phyloP scores from a whole-genome alignment of 2,113 vertebrate species.

The Amphiprion percula region DNA sequence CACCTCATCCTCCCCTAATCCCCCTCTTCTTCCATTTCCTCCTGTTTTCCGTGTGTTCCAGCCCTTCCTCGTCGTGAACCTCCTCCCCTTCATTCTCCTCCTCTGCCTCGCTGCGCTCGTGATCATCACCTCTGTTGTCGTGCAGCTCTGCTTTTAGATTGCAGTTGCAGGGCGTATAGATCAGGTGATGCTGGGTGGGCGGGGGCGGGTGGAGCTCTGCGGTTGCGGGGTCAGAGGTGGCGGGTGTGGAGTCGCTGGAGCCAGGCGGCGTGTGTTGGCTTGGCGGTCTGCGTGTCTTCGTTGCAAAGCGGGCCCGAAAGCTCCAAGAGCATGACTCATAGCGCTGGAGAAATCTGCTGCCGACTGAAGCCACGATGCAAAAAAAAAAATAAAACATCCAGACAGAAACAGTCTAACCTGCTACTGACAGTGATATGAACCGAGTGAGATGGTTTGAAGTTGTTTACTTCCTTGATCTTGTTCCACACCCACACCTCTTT shows the following conservation, averaged over 20 bases:
- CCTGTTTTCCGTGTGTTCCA: neutral
- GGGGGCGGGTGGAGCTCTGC: conserved; percentile 49
- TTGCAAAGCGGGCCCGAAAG: neutral
- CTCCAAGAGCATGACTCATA: neutral
- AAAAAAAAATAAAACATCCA: neutral
- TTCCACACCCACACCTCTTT: neutral
- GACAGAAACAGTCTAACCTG: neutral
- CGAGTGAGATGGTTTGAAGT: neutral
- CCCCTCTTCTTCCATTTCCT: neutral
- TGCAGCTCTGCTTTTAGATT: conserved; percentile 33
- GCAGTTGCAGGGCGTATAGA: conserved; percentile 12
- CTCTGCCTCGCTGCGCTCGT: conserved; percentile 35
- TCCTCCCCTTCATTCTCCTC: conserved; percentile 12
- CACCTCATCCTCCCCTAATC: neutral
- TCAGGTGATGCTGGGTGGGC: conserved; percentile 48
- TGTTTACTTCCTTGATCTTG: neutral
- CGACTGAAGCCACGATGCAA: neutral
- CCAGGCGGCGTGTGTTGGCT: conserved; percentile 12
- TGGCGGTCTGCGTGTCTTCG: neutral
- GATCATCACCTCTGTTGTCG: conserved; percentile 40
- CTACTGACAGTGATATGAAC: neutral
- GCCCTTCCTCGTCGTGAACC: neutral
- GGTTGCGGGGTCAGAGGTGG: conserved; percentile 43
- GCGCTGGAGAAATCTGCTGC: neutral
- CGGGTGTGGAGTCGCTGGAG: conserved; percentile 43